Base-by-base conservation (phyloP, 2,113 vertebrate species). In the Saccopteryx leptura region DNA sequence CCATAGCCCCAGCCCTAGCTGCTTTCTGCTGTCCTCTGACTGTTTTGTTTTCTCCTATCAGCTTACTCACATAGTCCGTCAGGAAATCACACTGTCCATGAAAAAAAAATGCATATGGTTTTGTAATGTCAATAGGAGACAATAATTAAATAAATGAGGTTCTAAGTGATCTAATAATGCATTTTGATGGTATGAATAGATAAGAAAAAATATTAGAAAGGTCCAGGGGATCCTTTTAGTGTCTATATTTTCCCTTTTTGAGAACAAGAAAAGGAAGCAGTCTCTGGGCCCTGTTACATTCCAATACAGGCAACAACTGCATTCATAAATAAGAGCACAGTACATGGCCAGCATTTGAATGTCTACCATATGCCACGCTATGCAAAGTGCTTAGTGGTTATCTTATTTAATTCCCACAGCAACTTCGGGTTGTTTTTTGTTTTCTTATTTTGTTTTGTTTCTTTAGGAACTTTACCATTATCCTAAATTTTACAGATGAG, bases 401-500 rank as follows among this genome's bases (percentile, higher is more conserved):
- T 84, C 24, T 88, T 26, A 78, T 93, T 88, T 69, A 91, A 84
- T 92, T 80, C 28, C 88, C 39, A 66, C 3, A 86, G 82, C 17
- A 96, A 75, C 4, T 71, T 74, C 87, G 61, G 23, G 69, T 17
- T 39, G 39, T 39, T 39, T 39, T 39, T 39, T n/a, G n/a, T n/a
- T 39, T 39, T 39, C 39, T 39, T 39, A 39, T 39, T 39, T 39
- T 39, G 39, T 39, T 39, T 39, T 39, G 39, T 39, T 39, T 39
- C 39, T 93, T 95, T 75, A 52, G 39, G 24, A 83, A 52, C 65
- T n/a, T n/a, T 80, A 24, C 3, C 39, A 83, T 66, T 93, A 83
- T 89, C 12, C 63, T 94, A 82, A 92, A 74, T 74, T 92, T 88
- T 91, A 76, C 8, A 96, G 46, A 50, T 69, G 48, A 84, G 11